A percentile compares a stretch with the other conserved stretches of the same genome.
Conservation (phyloP, 2,888 invertebrate species). For the Agriopis aurantiaria region DNA sequence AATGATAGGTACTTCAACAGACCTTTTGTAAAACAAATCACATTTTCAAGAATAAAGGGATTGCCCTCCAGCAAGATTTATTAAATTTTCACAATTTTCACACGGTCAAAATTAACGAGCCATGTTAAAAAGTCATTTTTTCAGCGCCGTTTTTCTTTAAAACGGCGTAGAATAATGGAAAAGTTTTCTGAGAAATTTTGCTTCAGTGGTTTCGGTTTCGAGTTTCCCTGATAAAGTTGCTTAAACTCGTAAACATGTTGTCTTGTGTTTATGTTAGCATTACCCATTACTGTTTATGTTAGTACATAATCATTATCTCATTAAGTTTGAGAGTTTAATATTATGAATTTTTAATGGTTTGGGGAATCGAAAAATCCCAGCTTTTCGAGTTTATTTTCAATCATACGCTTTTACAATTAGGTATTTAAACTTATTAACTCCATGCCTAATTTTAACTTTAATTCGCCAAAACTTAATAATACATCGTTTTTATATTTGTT, state of each 20-base stretch:
- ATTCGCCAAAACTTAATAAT: too few relatives aligned
- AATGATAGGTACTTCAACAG: constrained; percentile 38
- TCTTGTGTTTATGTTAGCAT: constrained; percentile 18
- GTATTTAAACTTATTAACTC: not conserved
- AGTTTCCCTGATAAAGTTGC: constrained; percentile 24
- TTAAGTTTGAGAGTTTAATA: not conserved
- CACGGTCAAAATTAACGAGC: constrained; percentile 36
- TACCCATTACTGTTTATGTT: constrained; percentile 9
- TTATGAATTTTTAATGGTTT: not conserved
- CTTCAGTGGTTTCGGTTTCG: constrained; percentile 35
- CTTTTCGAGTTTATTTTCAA: not conserved
- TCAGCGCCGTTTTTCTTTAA: constrained; percentile 30
- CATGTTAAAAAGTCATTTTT: constrained; percentile 28
- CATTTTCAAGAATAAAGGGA: constrained; percentile 38
- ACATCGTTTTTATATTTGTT: too few relatives aligned
- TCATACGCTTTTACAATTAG: not conserved
- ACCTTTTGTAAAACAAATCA: constrained; percentile 41
- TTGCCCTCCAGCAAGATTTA: constrained; percentile 26
- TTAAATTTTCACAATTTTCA: constrained; percentile 34
- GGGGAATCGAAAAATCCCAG: not conserved
- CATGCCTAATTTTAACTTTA: too few relatives aligned
- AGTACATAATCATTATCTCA: not conserved
- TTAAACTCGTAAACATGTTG: constrained; percentile 32
- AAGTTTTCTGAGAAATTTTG: constrained; percentile 36
- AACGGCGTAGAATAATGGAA: constrained; percentile 28